phyloP scores from a whole-genome alignment of 2,888 invertebrate species.

The Pyralis farinalis region DNA sequence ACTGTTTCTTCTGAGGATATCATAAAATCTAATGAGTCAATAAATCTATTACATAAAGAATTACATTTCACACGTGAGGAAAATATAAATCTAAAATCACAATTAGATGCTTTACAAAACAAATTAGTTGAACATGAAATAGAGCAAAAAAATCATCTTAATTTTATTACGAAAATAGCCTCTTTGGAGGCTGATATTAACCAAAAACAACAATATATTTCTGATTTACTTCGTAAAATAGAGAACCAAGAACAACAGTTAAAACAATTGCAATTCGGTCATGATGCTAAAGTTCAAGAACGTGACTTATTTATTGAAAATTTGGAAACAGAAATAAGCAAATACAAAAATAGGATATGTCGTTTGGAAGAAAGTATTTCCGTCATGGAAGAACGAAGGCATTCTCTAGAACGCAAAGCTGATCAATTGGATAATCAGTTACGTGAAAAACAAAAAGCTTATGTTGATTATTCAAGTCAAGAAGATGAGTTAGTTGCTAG shows the following conservation, averaged over 20 bases:
- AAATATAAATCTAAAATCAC: constrained; percentile 40
- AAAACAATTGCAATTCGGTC: constrained; percentile 63
- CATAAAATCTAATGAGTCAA: constrained; percentile 36
- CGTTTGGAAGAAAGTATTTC: constrained; percentile 85
- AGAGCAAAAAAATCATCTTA: constrained; percentile 61
- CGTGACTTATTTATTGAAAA: constrained; percentile 87
- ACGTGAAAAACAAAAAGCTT: constrained; percentile 79
- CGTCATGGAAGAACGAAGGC: constrained; percentile 81
- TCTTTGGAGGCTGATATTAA: constrained; percentile 56
- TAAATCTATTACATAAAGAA: constrained; percentile 43
- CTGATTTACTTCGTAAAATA: constrained; percentile 49
- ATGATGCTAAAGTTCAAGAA: constrained; percentile 87
- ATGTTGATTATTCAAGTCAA: constrained; percentile 80
- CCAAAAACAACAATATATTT: constrained; percentile 58
- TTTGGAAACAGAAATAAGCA: constrained; percentile 83
- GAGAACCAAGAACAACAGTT: constrained; percentile 53
- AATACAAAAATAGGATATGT: constrained; percentile 83
- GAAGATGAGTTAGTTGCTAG: constrained; percentile 84
- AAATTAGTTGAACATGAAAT: constrained; percentile 64
- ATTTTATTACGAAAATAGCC: constrained; percentile 58
- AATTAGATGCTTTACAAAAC: constrained; percentile 56
- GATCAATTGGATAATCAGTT: constrained; percentile 83
- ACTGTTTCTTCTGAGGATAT: constrained; percentile 38
- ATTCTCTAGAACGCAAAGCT: constrained; percentile 81
- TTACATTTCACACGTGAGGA: constrained; percentile 42